These are phyloP conservation scores for Oreocharis arfaki DNA, from an alignment of 2,113 vertebrate species.

Conservation along the genomic window DNA sequence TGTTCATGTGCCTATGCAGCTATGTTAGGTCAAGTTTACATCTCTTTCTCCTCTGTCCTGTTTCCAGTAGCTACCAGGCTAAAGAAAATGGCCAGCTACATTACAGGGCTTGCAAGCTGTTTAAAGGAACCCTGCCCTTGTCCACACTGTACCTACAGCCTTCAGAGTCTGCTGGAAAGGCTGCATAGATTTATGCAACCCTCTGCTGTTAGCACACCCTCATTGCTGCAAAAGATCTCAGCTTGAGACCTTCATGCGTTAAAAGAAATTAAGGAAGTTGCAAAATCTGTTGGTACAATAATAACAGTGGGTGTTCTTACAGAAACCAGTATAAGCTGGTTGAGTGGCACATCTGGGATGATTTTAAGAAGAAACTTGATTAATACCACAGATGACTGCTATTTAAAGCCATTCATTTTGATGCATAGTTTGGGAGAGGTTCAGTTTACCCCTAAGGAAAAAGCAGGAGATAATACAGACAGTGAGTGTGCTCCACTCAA, in stretches of 20 bases:
- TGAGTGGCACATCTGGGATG: slow-evolving; percentile 69
- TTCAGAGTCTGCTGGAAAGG: background rate
- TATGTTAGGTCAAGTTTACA: background rate
- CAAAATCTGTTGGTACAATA: slow-evolving; percentile 67
- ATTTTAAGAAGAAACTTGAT: slow-evolving; percentile 68
- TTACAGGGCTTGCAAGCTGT: background rate
- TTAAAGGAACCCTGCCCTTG: background rate
- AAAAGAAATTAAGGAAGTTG: slow-evolving; percentile 65
- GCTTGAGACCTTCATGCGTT: slow-evolving; percentile 45
- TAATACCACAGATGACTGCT: slow-evolving; percentile 63
- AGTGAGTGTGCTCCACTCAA: background rate
- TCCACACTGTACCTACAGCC: background rate
- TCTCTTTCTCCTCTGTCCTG: background rate
- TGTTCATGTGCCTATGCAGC: background rate
- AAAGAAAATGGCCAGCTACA: background rate
- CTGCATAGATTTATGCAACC: slow-evolving; percentile 27
- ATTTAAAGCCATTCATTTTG: slow-evolving; percentile 56
- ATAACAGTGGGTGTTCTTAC: slow-evolving; percentile 67
- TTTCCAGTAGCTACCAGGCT: background rate
- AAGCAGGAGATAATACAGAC: slow-evolving; percentile 35
- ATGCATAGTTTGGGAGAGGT: slow-evolving; percentile 30
- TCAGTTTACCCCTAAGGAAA: slow-evolving; percentile 38
- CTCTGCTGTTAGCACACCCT: slow-evolving; percentile 35
- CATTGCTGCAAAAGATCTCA: slow-evolving; percentile 22
- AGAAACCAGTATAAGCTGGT: slow-evolving; percentile 65